Conservation (phyloP, 2,888 invertebrate species). For the Mesorhabditis belari region DNA sequence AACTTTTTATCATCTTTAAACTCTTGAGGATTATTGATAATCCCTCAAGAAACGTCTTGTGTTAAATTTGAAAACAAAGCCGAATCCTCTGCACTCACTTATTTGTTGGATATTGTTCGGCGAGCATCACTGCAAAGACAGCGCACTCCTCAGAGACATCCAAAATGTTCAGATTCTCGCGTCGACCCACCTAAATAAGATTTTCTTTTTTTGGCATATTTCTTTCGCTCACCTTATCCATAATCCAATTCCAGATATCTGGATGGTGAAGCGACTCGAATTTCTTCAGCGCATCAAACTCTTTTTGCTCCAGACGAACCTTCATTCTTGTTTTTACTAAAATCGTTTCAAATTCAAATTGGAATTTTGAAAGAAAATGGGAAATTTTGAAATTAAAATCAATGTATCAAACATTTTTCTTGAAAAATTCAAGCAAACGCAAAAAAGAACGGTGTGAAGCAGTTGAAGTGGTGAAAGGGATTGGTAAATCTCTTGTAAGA, state of each 20-base stretch:
- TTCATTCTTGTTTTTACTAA: too few relatives aligned
- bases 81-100: too few relatives aligned
- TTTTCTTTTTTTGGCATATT: not conserved
- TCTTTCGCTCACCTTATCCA: slow-evolving; percentile 21
- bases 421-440: not conserved
- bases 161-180: slow-evolving; percentile 23
- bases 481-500: too few relatives aligned
- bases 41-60: too few relatives aligned
- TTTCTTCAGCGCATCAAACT: slow-evolving; percentile 34
- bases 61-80: too few relatives aligned
- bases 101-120: slow-evolving; percentile 31
- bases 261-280: slow-evolving; percentile 34
- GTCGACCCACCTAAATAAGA: slow-evolving; percentile 24
- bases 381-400: too few relatives aligned
- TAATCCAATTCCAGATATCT: slow-evolving; percentile 36
- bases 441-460: not conserved
- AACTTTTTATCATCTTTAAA: too few relatives aligned
- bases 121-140: slow-evolving; percentile 29
- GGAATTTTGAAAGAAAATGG: too few relatives aligned
- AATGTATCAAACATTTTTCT: not conserved
- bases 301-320: slow-evolving; percentile 29
- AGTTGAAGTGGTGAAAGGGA: not conserved
- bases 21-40: too few relatives aligned
- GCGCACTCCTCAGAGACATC: slow-evolving; percentile 39
- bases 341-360: too few relatives aligned